These are phyloP conservation scores for Caretta caretta DNA, from an alignment of 2,113 vertebrate genomes.

Conservation along the genomic window DNA sequence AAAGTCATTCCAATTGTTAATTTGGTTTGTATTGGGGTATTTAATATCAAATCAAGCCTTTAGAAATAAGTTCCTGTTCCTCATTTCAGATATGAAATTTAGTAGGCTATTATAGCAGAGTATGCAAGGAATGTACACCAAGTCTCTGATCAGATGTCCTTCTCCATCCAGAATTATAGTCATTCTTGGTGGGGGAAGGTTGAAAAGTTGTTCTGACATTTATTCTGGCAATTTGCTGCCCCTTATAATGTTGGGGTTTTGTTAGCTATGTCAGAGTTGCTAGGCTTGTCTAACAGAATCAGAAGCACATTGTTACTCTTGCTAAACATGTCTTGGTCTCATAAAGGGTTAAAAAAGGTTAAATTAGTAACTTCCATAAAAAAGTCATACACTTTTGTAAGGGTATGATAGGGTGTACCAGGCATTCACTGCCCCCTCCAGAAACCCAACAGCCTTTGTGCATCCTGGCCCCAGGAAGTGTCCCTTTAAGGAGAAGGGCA, in stretches of 20 bases:
- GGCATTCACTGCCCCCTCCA: background rate
- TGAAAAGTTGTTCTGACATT: background rate
- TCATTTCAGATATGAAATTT: background rate
- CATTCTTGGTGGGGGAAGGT: background rate
- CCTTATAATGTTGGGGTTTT: background rate
- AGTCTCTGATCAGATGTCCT: conserved; percentile 19
- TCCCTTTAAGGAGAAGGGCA: background rate
- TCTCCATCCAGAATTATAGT: background rate
- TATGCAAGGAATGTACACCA: background rate
- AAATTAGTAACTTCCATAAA: background rate
- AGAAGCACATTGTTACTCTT: background rate
- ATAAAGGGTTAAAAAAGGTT: background rate
- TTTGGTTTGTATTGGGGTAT: conserved; percentile 14
- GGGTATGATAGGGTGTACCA: background rate
- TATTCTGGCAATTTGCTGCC: background rate
- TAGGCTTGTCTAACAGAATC: background rate
- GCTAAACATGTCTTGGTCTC: background rate
- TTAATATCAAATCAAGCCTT: conserved; percentile 25
- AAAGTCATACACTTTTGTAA: background rate
- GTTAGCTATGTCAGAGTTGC: rapidly evolving
- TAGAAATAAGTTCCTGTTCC: background rate
- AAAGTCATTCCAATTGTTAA: background rate
- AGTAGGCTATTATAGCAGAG: conserved; percentile 23
- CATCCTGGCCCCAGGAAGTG: background rate
- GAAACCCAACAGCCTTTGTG: background rate